Conservation (phyloP, 2,113 vertebrate species). For the Eclectus roratus region DNA sequence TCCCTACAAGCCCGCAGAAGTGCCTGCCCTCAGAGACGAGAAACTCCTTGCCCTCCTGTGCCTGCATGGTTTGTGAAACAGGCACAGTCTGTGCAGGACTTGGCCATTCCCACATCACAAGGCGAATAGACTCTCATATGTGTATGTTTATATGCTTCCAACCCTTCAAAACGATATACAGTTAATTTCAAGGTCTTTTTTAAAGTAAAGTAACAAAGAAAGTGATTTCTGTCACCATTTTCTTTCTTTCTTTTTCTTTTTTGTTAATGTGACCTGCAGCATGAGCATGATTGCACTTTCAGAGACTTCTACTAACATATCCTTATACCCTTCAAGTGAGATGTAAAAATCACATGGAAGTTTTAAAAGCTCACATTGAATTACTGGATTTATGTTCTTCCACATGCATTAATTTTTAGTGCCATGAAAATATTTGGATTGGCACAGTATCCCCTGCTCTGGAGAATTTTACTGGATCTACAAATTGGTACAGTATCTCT, state of each 20-base stretch:
- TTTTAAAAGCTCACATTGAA: neutral
- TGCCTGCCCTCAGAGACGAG: neutral
- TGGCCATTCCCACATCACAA: neutral
- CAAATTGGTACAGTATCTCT: neutral
- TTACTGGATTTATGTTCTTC: slow-evolving; percentile 19
- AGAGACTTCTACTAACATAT: neutral
- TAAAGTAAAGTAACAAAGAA: neutral
- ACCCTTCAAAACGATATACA: neutral
- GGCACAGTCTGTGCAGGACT: neutral
- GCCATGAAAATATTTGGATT: slow-evolving; percentile 32
- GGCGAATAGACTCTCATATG: neutral
- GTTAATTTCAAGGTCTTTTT: neutral
- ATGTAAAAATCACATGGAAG: neutral
- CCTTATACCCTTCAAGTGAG: neutral
- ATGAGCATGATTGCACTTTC: neutral
- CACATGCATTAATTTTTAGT: slow-evolving; percentile 31
- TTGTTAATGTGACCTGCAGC: neutral
- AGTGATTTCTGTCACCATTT: neutral
- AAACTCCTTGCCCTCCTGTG: neutral
- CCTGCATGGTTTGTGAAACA: neutral
- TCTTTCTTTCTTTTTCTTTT: neutral
- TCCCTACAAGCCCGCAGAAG: neutral
- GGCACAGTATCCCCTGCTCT: neutral
- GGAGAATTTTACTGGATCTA: slow-evolving; percentile 15
- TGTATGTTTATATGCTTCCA: neutral